Base-by-base conservation (phyloP, 2,797 vertebrate species). In the Phrynocephalus vlangalii region DNA sequence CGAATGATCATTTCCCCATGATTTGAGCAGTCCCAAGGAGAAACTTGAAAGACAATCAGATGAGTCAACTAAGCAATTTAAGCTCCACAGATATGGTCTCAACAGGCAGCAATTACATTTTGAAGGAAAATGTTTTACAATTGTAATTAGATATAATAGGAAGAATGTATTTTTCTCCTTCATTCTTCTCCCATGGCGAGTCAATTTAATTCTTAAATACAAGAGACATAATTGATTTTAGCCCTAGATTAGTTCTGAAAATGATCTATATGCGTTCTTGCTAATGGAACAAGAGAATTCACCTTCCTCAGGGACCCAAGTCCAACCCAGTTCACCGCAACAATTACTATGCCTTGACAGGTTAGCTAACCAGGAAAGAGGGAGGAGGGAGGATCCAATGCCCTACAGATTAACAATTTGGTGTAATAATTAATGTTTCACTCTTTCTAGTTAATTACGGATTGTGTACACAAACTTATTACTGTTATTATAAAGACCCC, bases 161-260 rank as follows among this genome's bases (percentile, higher is more conserved):
- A 96, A 92, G 96, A 96, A 97, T 95, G 96, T 95, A 96, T 96
- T 97, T 97, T 95, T 96, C 96, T 93, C 88, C 94, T 96, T 96
- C 96, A 96, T 96, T 93, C 94, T 96, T 92, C 94, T 97, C 96
- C 96, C 96, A 95, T 95, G 95, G 96, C 28, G 94, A 97, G 96
- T 97, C 96, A 96, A 96, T 96, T 97, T 97, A 96, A 96, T 97
- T 97, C 97, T 97, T 96, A 96, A 97, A 97, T 97, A 97, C 96
- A 96, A 96, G 96, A 96, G 94, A 95, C 94, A 94, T 97, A 97
- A 97, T 97, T 97, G 97, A 97, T 97, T 97, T 97, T 96, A 97
- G 95, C 94, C 95, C 95, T 95, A 96, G 95, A 96, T 96, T 96
- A 97, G 96, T 93, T 84, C 94, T 96, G 96, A 96, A 96, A 97